phyloP scores from a whole-genome alignment of 2,888 invertebrate genomes.

The Tricholauxania praeusta region DNA sequence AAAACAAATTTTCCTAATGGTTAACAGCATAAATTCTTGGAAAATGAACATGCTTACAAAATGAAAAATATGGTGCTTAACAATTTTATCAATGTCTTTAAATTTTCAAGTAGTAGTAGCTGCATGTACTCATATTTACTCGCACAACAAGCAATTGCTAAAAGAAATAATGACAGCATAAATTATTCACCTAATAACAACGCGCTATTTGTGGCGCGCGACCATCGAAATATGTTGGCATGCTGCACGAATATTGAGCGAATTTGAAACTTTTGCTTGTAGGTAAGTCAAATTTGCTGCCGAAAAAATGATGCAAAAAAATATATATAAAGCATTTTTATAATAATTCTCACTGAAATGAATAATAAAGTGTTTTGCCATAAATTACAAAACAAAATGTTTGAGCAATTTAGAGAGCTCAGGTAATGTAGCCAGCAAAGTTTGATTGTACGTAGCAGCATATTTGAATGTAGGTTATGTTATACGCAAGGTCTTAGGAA shows the following conservation, averaged over 20 bases:
- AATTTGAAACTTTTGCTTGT: no score
- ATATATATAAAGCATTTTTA: conserved; percentile 10
- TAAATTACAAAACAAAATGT: conserved; percentile 3
- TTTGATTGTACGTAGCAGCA: neutral
- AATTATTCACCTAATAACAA: conserved; percentile 21
- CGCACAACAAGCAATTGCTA: neutral
- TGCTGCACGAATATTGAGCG: no score
- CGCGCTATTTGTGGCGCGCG: conserved; percentile 7
- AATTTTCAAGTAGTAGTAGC: neutral
- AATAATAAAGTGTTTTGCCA: conserved; percentile 26
- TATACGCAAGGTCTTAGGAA: neutral
- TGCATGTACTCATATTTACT: neutral
- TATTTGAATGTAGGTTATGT: conserved; percentile 12
- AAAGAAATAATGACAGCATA: conserved; percentile 1
- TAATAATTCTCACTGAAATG: conserved; percentile 22
- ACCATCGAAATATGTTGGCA: no score
- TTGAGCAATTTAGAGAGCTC: neutral
- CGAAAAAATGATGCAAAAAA: conserved; percentile 6
- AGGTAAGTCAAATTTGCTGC: neutral
- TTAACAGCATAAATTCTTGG: neutral
- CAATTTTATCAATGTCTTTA: neutral
- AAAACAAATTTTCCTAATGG: neutral
- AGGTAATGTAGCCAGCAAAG: neutral
- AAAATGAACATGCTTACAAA: neutral
- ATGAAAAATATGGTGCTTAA: neutral